phyloP scores from a whole-genome alignment of 2,888 invertebrate genomes.

The Camptogramma bilineatum region DNA sequence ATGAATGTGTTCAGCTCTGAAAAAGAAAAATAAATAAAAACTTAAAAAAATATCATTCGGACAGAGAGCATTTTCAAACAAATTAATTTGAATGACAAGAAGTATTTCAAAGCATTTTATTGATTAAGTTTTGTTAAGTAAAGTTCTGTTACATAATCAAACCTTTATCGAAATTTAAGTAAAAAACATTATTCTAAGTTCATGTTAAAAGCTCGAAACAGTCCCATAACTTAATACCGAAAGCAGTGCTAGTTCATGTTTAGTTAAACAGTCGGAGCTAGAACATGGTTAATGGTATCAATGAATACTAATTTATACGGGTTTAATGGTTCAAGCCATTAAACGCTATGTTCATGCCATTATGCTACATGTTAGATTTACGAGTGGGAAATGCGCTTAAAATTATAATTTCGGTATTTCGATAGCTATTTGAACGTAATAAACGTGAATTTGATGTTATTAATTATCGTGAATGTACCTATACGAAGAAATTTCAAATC shows the following conservation, averaged over 20 bases:
- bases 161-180: too few relatives aligned
- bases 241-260: constrained; percentile 32
- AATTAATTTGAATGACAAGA: too few relatives aligned
- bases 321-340: constrained; percentile 83
- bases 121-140: too few relatives aligned
- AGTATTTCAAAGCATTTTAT: too few relatives aligned
- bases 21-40: constrained; percentile 16
- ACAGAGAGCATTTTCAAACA: neutral
- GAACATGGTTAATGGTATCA: constrained; percentile 67
- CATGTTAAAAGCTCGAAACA: constrained; percentile 1
- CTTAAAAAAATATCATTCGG: neutral
- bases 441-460: neutral
- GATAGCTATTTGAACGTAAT: constrained; percentile 11
- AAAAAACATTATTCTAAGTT: neutral
- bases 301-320: constrained; percentile 81
- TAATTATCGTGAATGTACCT: neutral
- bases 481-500: neutral
- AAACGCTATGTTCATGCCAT: constrained; percentile 48
- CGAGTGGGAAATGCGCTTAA: constrained; percentile 22
- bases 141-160: too few relatives aligned
- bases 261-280: constrained; percentile 44
- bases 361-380: constrained; percentile 27
- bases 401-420: constrained; percentile 26
- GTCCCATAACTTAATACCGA: constrained; percentile 27
- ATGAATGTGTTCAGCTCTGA: constrained; percentile 11